Percentiles rank a stretch among this genome's conserved stretches.
phyloP scores from a whole-genome alignment of 2,797 vertebrate genomes.

The Enteromius paludinosus region DNA sequence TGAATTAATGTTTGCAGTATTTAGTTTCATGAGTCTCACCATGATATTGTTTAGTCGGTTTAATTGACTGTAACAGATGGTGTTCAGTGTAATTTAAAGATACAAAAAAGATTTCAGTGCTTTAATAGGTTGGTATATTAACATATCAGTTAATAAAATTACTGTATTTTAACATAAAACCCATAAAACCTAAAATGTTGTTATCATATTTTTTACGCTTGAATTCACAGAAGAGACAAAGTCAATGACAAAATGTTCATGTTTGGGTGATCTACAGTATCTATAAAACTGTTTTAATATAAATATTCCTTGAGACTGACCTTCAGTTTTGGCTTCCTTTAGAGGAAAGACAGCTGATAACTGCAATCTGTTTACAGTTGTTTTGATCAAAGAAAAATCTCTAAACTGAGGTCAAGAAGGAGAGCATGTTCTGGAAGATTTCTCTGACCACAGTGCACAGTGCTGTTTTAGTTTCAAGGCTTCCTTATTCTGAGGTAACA shows the following conservation, averaged over 20 bases:
- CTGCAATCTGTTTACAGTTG: neutral
- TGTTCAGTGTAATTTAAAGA: no score
- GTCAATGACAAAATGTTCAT: neutral
- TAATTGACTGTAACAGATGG: no score
- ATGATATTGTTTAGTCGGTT: no score
- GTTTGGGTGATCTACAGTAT: neutral
- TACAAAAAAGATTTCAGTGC: no score
- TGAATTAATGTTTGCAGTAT: no score
- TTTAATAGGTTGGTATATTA: no score
- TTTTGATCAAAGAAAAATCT: conserved; percentile 29
- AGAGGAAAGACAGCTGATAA: neutral
- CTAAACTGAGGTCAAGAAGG: conserved; percentile 2
- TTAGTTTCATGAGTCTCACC: no score
- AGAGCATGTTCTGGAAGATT: conserved; percentile 7
- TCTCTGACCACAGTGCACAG: conserved; percentile 1
- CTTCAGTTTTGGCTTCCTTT: neutral
- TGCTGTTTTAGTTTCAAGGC: neutral
- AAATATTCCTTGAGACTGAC: neutral
- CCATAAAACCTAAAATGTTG: no score
- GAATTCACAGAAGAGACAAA: neutral
- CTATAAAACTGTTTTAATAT: neutral
- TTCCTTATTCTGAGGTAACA: conserved; percentile 16
- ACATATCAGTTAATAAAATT: no score
- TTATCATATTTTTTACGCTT: no score
- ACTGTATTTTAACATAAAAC: no score